Evolutionary conservation across 2,888 invertebrate genomes (phyloP).

Genomic region (Thymelicus lineola): DNA sequence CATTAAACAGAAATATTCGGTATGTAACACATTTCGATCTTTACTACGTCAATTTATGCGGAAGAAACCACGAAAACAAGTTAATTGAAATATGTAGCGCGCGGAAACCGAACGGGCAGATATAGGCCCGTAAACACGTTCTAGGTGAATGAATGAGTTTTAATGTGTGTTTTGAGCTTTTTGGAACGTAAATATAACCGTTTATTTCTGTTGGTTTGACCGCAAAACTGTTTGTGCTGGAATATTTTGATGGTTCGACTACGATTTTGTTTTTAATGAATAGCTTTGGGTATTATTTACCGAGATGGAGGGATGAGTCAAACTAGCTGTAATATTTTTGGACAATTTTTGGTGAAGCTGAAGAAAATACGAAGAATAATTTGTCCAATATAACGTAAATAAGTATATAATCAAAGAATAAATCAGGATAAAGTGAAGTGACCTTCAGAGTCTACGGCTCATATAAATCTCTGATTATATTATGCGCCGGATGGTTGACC

Average conservation of each 20-base stretch:
- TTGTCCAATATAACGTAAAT: too few relatives aligned
- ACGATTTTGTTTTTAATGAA: too few relatives aligned
- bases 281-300: too few relatives aligned
- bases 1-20: conserved; percentile 31
- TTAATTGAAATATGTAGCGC: conserved; percentile 33
- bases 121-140: conserved; percentile 29
- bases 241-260: background rate
- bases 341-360: too few relatives aligned
- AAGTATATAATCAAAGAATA: too few relatives aligned
- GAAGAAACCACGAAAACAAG: conserved; percentile 28
- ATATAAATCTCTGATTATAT: too few relatives aligned
- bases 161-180: conserved; percentile 10
- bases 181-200: background rate
- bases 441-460: too few relatives aligned
- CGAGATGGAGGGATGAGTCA: too few relatives aligned
- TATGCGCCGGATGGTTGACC: too few relatives aligned
- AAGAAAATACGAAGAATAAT: too few relatives aligned
- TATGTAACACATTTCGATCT: conserved; percentile 30
- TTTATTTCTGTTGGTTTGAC: conserved; percentile 7
- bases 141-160: conserved; percentile 25
- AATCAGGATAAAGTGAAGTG: too few relatives aligned
- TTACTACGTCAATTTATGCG: conserved; percentile 23
- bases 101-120: conserved; percentile 21
- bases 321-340: too few relatives aligned
- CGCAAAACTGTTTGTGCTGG: background rate